A percentile compares a stretch with the other conserved stretches of the same genome.
Conservation (phyloP, 2,888 invertebrate genomes). For the Drosophila fungiperda region DNA sequence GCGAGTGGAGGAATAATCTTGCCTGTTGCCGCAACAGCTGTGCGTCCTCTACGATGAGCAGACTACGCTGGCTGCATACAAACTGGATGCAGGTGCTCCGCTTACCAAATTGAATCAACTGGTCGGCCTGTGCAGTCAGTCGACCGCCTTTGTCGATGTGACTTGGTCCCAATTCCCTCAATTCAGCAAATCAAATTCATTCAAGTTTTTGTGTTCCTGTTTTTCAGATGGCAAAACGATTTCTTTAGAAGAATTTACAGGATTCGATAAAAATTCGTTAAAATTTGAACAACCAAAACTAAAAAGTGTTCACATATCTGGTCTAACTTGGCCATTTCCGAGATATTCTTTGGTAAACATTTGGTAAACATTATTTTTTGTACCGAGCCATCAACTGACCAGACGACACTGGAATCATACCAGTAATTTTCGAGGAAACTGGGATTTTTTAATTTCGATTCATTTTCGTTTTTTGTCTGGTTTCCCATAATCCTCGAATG, state of each 20-base stretch:
- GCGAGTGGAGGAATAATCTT: constrained; percentile 25
- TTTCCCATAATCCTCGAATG: background rate
- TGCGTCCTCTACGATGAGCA: constrained; percentile 34
- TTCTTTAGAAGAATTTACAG: no score
- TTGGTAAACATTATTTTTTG: no score
- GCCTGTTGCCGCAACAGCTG: constrained; percentile 14
- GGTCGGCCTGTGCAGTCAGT: constrained; percentile 43
- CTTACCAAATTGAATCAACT: constrained; percentile 52
- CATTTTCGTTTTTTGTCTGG: background rate
- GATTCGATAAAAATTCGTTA: no score
- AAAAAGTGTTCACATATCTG: no score
- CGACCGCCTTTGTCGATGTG: constrained; percentile 25
- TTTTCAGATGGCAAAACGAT: no score
- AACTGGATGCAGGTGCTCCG: constrained; percentile 62
- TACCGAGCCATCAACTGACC: no score
- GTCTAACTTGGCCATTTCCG: no score
- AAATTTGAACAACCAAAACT: no score
- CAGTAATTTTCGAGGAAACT: background rate
- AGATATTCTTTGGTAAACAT: no score
- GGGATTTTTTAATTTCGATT: background rate
- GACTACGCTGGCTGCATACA: background rate
- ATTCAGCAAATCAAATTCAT: no score
- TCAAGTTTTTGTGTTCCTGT: no score
- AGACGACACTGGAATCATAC: background rate
- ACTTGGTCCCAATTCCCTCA: no score